Conservation (phyloP, 2,113 vertebrate species). For the Grammomys surdaster region DNA sequence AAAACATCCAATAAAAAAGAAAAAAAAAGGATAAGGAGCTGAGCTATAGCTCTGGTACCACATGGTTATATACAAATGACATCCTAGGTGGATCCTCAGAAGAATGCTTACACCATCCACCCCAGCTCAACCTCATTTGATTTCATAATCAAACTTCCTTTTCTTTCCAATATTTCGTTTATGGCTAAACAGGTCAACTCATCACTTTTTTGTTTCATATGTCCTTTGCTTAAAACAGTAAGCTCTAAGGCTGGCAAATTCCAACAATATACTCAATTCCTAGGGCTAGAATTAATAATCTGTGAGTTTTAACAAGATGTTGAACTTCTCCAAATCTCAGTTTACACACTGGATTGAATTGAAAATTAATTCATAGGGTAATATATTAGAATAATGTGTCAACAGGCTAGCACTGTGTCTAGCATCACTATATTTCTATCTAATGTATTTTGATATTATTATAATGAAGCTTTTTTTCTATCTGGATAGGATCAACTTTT, state of each 20-base stretch:
- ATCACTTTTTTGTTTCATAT: not conserved
- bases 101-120: not conserved
- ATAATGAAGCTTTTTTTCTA: not conserved
- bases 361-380: not conserved
- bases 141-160: not conserved
- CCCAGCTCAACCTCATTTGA: not conserved
- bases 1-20: too few species aligned
- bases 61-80: too few species aligned
- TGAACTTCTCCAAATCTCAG: not conserved
- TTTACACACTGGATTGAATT: not conserved
- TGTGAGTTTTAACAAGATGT: not conserved
- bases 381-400: not conserved
- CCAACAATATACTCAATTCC: not conserved
- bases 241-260: not conserved
- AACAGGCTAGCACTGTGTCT: too few species aligned
- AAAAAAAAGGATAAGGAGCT: not conserved
- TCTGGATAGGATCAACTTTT: not conserved
- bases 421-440: not conserved
- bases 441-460: not conserved
- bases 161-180: not conserved
- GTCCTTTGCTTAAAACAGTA: slow-evolving; percentile 29
- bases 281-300: not conserved
- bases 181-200: not conserved
- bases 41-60: not conserved
- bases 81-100: not conserved